Base-by-base conservation (phyloP, 2,797 vertebrate genomes). In the Orientallactaga sibirica region DNA sequence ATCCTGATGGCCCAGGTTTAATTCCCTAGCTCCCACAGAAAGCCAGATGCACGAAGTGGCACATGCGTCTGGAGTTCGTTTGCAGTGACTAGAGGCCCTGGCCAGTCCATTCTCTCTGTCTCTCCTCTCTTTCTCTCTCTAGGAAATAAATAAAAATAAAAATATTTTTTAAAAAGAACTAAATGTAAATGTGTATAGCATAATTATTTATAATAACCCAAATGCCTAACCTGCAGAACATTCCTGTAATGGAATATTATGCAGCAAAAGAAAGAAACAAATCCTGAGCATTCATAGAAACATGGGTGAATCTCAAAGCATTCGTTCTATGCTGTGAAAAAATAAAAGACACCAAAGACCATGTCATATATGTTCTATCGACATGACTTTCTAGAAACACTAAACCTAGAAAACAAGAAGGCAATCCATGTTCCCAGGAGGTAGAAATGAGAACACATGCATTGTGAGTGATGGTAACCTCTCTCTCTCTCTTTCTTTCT, bases 211-310 rank as follows among this genome's bases (percentile, higher is more conserved):
- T 3, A 61, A 37, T 58, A 43, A 74, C 33, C 19, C 66, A 74
- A 82, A 88, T 27, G 25, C 24, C 27, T 12, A 71, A 48, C 61
- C 3, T 2, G 9, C 8, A 27, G 37, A 43, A 37, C 71, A 25
- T 22, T 77, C 29, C 61, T n/a, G 19, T 0, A 2, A 3, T 43
- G 62, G 67, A 96, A 84, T 86, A 91, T 29, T 41, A 87, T 1
- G n/a, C 27, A 52, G 37, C 33, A 68, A 84, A 74, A 48, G 93
- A 94, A 95, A 91, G 43, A 74, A 88, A 62, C 74, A 62, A n/a
- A 37, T 2, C 7, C 20, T 1, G 11, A 58, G 6, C 55, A 33
- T 37, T 41, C n/a, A 25, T 14, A 41, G 37, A 70, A 64, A 52
- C 2, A 4, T 24, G 58, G 24, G 74, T 33, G 58, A 67, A 24